Evolutionary conservation across 2,113 vertebrate genomes (phyloP), one percentile per base, ranked within the genome.

Genomic region (Protomyctophum bolini): DNA sequence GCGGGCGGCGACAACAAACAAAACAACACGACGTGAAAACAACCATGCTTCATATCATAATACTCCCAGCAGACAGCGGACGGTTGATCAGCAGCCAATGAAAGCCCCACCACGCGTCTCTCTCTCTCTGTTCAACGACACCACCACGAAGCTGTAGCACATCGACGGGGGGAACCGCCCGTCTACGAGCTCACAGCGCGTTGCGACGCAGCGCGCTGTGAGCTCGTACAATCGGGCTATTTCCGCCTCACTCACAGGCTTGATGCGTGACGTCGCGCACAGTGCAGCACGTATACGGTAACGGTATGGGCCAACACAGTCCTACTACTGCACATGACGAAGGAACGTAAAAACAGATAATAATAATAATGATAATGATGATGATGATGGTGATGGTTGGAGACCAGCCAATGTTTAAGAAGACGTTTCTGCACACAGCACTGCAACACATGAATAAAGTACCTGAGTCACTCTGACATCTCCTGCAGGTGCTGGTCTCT

Each of bases 401-500:
- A 77, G 5, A 76, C 68, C 77, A 79, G 82, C 81, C 75, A 71
- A 62, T 82, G 74, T 68, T 73, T 33, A 80, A 77, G 83, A 80
- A 76, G 83, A 74, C 55, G 74, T 83, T 75, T 69, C 80, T 86
- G 80, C 52, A 73, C 76, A 83, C 59, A 58, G 48, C 55, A 71
- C 73, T 58, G 58, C 41, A 28, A 88, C 82, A 91, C 82, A 88
- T 68, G 80, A 89, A 80, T 70, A 41, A 41, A 89, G 87, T 92
- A 92, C 91, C 92, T 92, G 91, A 91, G 84, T 92, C 90, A 91
- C 86, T 90, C 79, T 89, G 92, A 93, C 91, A 92, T 88, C 91
- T 91, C 89, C 91, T 92, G 91, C 91, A 92, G 91, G 90, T 91
- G 92, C 63, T 89, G 92, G 88, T 91, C 86, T 92, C 90, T 93